phyloP scores from a whole-genome alignment of 2,797 vertebrate genomes.

The Cirrhinus mrigala region DNA sequence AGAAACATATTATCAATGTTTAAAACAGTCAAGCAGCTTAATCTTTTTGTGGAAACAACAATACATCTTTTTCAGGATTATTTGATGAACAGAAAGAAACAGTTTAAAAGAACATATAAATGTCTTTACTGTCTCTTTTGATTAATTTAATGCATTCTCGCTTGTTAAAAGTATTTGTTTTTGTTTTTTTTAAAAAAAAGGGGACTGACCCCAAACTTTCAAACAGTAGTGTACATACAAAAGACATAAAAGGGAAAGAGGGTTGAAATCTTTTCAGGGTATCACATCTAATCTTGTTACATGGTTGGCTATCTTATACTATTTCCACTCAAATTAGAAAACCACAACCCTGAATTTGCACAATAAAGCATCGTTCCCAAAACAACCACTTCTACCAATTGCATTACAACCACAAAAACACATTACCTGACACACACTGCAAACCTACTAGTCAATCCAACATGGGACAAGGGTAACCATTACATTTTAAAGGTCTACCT shows the following conservation, averaged over 20 bases:
- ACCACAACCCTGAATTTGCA: constrained; percentile 19
- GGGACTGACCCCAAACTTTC: not conserved
- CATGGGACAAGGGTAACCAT: not conserved
- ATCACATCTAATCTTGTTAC: constrained; percentile 53
- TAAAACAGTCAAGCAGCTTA: not conserved
- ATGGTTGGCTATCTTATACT: constrained; percentile 40
- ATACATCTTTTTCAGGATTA: not conserved
- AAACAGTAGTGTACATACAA: not conserved
- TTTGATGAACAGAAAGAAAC: not conserved
- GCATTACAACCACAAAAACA: not conserved
- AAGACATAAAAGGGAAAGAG: not conserved
- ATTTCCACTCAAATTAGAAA: constrained; percentile 48
- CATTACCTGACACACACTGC: constrained; percentile 54
- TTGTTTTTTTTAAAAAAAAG: too few species aligned
- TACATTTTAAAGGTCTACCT: constrained; percentile 1
- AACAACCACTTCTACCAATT: constrained; percentile 3
- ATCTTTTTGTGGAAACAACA: not conserved
- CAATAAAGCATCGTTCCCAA: constrained; percentile 28
- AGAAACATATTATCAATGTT: not conserved
- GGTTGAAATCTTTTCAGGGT: constrained; percentile 38
- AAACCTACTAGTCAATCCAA: constrained; percentile 8
- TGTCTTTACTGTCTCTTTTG: not conserved
- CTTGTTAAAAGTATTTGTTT: not conserved
- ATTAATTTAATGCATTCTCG: not conserved
- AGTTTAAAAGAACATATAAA: not conserved